Percentiles rank a stretch among this genome's conserved stretches.
Evolutionary conservation across 2,888 invertebrate genomes (phyloP).

Genomic region (Macrophya annulata): DNA sequence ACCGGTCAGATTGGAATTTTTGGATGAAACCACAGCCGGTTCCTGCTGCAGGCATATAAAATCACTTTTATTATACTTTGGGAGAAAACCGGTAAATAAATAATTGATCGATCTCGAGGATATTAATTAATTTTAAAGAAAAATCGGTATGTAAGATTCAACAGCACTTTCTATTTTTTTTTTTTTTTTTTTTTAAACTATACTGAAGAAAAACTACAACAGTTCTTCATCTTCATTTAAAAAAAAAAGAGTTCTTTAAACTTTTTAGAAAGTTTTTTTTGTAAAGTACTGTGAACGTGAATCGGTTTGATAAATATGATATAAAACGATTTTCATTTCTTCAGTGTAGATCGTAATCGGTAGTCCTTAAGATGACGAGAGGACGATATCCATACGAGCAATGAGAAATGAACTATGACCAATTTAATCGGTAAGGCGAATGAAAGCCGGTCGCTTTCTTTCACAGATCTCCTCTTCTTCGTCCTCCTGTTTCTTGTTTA

Average conservation of each 20-base stretch:
- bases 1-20: slow-evolving; percentile 55
- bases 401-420: not conserved
- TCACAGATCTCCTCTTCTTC: not conserved
- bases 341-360: not conserved
- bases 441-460: slow-evolving; percentile 11
- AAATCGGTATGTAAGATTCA: too few species aligned
- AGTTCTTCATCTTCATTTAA: not conserved
- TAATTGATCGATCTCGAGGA: not conserved
- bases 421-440: not conserved
- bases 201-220: too few species aligned
- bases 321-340: not conserved
- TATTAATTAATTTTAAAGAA: not conserved
- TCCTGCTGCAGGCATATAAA: not conserved
- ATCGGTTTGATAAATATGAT: not conserved
- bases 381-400: not conserved
- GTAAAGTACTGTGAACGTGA: not conserved
- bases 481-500: not conserved
- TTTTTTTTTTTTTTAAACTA: too few species aligned
- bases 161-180: too few species aligned
- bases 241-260: too few species aligned
- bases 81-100: slow-evolving; percentile 24
- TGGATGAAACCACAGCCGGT: slow-evolving; percentile 51
- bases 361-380: not conserved
- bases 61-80: slow-evolving; percentile 35
- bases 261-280: not conserved